Base-by-base conservation (phyloP, 2,113 vertebrate species). In the Sardina pilchardus region DNA sequence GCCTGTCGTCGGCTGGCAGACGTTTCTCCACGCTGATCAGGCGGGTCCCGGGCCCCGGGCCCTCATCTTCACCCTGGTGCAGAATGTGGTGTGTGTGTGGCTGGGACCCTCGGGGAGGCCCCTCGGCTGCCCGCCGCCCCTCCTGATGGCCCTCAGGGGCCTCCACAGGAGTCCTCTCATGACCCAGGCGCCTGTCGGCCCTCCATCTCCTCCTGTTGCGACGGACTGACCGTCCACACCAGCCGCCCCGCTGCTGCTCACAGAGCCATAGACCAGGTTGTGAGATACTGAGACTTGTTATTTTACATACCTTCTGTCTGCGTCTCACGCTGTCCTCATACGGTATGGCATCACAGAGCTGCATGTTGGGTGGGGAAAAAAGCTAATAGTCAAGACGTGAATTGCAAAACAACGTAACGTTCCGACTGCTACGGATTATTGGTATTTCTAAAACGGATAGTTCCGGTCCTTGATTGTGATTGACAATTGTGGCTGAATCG, bases 51-150 rank as follows among this genome's bases (percentile, higher is more conserved):
- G 71, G 71, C 30, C 30, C 71, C 30, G 30, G 63, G 30, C 30
- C 34, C 26, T 34, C 30, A 36, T 78, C 89, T 85, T 89, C 87
- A 87, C 85, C 36, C 48, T 83, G 71, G 83, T 93, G 92, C 88
- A 90, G 88, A 93, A 94, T 94, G 88, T 93, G 88, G 86, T 8
- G 67, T 81, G 80, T 83, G 88, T 91, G 90, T 85, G 89, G 91
- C 91, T 63, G 63, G 53, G 85, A 85, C 81, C 86, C 67, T 78
- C 39, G 34, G 10, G 16, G 42, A 81, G 16, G 43, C 9, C 59
- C 16, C 16, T 2, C 50, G 17, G 12, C 50, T 3, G 12, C 50
- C 17, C 14, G 14, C 50, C 16, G 4, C 50, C 36, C 81, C n/a
- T 82, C 16, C 78, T 44, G 82, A 85, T n/a, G 81, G 39, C 43